Base-by-base conservation (phyloP, 2,888 invertebrate genomes). In the Erynnis tages region DNA sequence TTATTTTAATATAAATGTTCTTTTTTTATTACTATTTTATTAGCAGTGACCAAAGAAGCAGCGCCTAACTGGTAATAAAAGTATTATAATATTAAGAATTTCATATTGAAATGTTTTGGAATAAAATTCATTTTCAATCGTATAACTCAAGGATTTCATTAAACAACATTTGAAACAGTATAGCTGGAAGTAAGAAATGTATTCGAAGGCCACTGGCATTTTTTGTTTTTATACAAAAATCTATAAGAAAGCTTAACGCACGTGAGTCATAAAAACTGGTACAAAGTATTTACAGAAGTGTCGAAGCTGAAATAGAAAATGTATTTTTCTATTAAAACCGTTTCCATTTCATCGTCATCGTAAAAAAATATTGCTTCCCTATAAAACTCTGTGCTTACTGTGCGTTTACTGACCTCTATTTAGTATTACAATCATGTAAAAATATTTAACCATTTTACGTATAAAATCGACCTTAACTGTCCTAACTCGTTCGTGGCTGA, bases 381-480 rank as follows among this genome's bases (percentile, higher is more conserved):
- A 40, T 56, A 56, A 53, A 47, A 50, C 44, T 53, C 57, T 60
- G 59, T 57, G 61, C 60, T 55, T 13, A 46, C 49, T 62, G 65
- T 65, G 64, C 62, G 61, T 58, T 48, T 53, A 53, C 54, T 48
- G 56, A 54, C 54, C 59, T 58, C 56, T 60, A 43, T 50, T 41
- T 49, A 34, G 34, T 47, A 34, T 29, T 48, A 55, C 47, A 43
- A 47, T 55, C 37, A 45, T 48, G 47, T 54, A 58, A 54, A 59
- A 61, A 54, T 55, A 56, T 53, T 53, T 41, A 35, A 44, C 50
- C 50, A 35, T 53, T 54, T 54, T 58, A 60, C 57, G 61, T 64
- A 61, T 61, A 61, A 64, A 64, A 62, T 63, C 54, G 55, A 59
- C 27, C 13, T 49, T 57, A 56, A 27, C 34, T 41, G 41, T 49